Evolutionary conservation across 2,797 vertebrate species (phyloP).

Genomic region (Gila robusta): DNA sequence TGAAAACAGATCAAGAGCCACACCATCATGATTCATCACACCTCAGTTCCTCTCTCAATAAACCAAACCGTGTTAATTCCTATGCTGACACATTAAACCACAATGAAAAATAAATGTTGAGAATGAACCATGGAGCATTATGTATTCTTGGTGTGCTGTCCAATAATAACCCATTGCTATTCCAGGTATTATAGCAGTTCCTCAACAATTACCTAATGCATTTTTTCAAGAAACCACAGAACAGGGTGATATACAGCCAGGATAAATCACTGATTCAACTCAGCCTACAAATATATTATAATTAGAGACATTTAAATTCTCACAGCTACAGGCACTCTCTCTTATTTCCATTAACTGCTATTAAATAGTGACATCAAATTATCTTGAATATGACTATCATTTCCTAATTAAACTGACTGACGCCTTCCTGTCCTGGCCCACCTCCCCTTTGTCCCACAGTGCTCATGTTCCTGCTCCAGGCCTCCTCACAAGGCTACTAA

Average conservation of each 20-base stretch:
- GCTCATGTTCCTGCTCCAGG: slow-evolving; percentile 51
- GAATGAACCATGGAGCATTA: not conserved
- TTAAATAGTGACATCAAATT: slow-evolving; percentile 34
- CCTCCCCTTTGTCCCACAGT: slow-evolving; percentile 45
- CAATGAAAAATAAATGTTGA: slow-evolving; percentile 16
- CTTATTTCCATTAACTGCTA: slow-evolving; percentile 21
- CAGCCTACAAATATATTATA: not conserved
- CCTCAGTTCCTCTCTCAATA: slow-evolving; percentile 14
- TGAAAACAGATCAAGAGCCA: not conserved
- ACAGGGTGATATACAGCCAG: not conserved
- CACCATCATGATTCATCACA: slow-evolving; percentile 6
- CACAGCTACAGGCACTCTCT: not conserved
- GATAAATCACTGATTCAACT: slow-evolving; percentile 18
- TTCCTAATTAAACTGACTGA: slow-evolving; percentile 48
- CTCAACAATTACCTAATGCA: not conserved
- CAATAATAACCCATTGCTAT: not conserved
- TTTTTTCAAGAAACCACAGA: slow-evolving; percentile 20
- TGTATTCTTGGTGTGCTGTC: not conserved
- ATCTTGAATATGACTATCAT: slow-evolving; percentile 22
- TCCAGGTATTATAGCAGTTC: not conserved
- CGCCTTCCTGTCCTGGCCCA: slow-evolving; percentile 18
- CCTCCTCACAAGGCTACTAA: slow-evolving; percentile 41
- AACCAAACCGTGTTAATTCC: slow-evolving; percentile 5
- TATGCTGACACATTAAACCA: slow-evolving; percentile 2
- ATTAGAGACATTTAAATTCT: not conserved